Evolutionary conservation across 2,113 vertebrate genomes (phyloP), one percentile per base, ranked within the genome.

Genomic region (Xiphophorus maculatus): DNA sequence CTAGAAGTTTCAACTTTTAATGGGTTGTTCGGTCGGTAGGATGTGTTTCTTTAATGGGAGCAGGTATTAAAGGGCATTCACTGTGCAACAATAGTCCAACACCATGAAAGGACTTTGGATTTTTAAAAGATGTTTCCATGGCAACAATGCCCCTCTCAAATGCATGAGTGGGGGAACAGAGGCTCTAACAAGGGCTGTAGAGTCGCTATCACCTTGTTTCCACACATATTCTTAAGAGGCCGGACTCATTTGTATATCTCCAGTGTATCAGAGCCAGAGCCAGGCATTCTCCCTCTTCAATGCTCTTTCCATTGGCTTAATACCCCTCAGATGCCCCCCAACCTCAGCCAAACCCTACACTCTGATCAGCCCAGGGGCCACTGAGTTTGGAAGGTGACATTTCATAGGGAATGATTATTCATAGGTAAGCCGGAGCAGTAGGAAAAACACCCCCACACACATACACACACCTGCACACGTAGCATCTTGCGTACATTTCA

Each of bases 341-440:
- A 6, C 9, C 48, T 74, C 28, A 40, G 68, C n/a, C 51, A 19
- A 28, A 35, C 54, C 42, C n/a, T 61, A 63, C 25, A 70, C 37
- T 28, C 73, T 54, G 62, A 76, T 71, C 62, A 1, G 29, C 73
- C 69, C 44, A 72, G 79, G 91, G 91, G 91, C 87, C 84, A 90
- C 44, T 51, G 87, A 76, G 92, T 92, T 91, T 90, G 86, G 75
- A 89, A 79, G 88, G 76, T 93, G 91, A 92, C 92, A 91, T 92
- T 93, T 93, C 67, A 84, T 86, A 86, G 13, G 22, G 40, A 63
- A 87, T 90, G 76, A 91, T 91, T 91, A 93, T 91, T 93, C 86
- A 93, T 72, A 73, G 66, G 78, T 81, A 80, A 82, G 60, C 77
- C 32, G 42, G 76, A 74, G 76, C 1, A 61, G 72, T 77, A 76